Base-by-base conservation (phyloP, 2,888 invertebrate species). In the Calameuta idolon region DNA sequence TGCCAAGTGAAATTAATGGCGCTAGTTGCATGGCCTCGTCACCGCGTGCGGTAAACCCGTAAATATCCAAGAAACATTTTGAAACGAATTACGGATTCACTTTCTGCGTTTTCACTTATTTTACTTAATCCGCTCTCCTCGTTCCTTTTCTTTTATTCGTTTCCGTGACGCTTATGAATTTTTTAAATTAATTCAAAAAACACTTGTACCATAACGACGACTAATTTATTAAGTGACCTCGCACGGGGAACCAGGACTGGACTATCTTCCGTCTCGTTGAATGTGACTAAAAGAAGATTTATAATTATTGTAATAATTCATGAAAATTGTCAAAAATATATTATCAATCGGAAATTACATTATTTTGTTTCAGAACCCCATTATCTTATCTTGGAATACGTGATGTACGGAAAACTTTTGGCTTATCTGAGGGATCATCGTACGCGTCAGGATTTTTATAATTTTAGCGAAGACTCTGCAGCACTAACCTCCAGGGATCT, bases 341-440 rank as follows among this genome's bases (percentile, higher is more conserved):
- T 23, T 23, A 5, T 55, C 55, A 55, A 55, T 55, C 2, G 2
- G 23, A 15, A 5, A 23, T 5, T 55, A 55, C 23, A 9, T 23
- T 55, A 1, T 55, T 23, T 55, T 23, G 82, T 93, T 92, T n/a
- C 93, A 96, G 97, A 97, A 87, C 97, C 97, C 0, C 95, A 96
- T 88, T 94, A 96, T 87, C 93, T 97, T 73, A 95, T 97, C 85
- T 95, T 97, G 95, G 97, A 97, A 91, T 97, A 96, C 89, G 96
- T 96, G 80, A 96, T 96, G 95, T 95, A 96, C 85, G 97, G 97
- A 69, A 96, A 97, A 88, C 92, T 97, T 81, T 92, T 96, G 83
- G 95, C 96, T 1, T 95, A 96, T 88, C 92, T 97, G 80, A 93
- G 97, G 71, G 96, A 93, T 90, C 94, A 92, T 91, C 93, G 93